A percentile compares a stretch with the other conserved stretches of the same genome.
These are phyloP conservation scores for Hippasteria phrygiana DNA, from an alignment of 53 echinoderm and acorn worm genomes.

Conservation along the genomic window DNA sequence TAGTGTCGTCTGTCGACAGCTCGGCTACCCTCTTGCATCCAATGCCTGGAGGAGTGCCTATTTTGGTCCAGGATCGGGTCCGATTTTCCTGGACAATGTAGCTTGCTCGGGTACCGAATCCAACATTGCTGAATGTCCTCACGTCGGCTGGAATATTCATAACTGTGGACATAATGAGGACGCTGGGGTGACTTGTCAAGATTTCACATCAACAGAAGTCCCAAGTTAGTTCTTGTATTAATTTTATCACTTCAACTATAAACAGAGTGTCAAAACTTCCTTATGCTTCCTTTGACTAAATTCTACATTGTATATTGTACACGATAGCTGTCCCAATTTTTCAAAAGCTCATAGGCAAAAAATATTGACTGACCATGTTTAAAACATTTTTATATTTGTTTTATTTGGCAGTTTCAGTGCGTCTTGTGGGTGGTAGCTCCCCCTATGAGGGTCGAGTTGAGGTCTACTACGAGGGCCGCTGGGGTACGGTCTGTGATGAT, in stretches of 20 bases:
- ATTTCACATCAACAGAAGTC: neutral
- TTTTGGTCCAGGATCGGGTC: neutral
- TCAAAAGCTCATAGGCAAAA: no score
- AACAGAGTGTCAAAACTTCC: neutral
- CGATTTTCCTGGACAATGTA: neutral
- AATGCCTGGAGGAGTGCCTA: neutral
- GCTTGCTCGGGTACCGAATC: neutral
- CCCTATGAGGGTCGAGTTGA: no score
- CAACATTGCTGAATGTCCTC: neutral
- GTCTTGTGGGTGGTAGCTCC: no score
- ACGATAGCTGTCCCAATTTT: no score
- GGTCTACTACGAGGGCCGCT: no score
- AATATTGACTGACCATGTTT: no score
- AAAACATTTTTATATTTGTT: no score
- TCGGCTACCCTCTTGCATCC: neutral
- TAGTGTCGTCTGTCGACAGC: conserved; percentile 13
- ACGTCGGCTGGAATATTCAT: neutral
- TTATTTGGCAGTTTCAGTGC: no score
- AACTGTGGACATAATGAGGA: neutral
- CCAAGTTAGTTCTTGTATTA: no score
- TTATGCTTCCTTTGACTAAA: neutral
- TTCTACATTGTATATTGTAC: no score
- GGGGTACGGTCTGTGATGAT: no score
- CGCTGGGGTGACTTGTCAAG: conserved; percentile 4
- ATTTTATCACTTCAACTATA: no score